Evolutionary conservation across 2,113 vertebrate species (phyloP).

Genomic region (Nerophis ophidion): DNA sequence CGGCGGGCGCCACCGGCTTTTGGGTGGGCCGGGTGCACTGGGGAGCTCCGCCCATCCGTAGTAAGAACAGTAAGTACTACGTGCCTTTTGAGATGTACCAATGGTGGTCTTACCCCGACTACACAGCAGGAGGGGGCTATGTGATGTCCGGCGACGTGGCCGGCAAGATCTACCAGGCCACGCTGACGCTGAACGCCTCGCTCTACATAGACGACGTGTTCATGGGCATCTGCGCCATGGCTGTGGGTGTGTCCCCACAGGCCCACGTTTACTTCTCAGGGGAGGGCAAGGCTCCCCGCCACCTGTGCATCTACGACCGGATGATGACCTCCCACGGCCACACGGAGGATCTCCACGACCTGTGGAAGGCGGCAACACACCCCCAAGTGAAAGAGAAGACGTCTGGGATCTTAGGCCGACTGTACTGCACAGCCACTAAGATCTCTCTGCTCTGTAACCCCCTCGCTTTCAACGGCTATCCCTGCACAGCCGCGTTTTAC

Average conservation of each 20-base stretch:
- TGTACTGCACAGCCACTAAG: conserved; percentile 84
- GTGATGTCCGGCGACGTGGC: conserved; percentile 85
- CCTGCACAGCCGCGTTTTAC: conserved; percentile 85
- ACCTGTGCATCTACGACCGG: conserved; percentile 86
- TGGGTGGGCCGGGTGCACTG: conserved; percentile 90
- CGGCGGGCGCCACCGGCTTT: conserved; percentile 73
- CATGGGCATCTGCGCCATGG: conserved; percentile 92
- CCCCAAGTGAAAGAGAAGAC: conserved; percentile 72
- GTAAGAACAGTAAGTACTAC: conserved; percentile 88
- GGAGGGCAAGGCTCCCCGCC: conserved; percentile 85
- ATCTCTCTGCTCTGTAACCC: conserved; percentile 81
- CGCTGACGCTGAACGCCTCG: conserved; percentile 84
- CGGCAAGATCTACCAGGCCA: conserved; percentile 82
- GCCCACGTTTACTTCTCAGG: conserved; percentile 87
- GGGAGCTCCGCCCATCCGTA: conserved; percentile 81
- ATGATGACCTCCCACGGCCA: conserved; percentile 98
- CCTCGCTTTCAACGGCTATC: conserved; percentile 71
- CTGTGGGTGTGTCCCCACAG: conserved; percentile 81
- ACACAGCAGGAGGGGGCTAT: conserved; percentile 89
- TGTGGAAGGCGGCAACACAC: conserved; percentile 85
- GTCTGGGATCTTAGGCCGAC: conserved; percentile 71
- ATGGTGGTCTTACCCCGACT: conserved; percentile 90
- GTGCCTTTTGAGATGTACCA: conserved; percentile 88
- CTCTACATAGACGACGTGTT: conserved; percentile 96
- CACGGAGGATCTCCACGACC: conserved; percentile 75